Evolutionary conservation across 2,113 vertebrate genomes (phyloP), one percentile per base, ranked within the genome.

Genomic region (Neolamprologus cancellatus): DNA sequence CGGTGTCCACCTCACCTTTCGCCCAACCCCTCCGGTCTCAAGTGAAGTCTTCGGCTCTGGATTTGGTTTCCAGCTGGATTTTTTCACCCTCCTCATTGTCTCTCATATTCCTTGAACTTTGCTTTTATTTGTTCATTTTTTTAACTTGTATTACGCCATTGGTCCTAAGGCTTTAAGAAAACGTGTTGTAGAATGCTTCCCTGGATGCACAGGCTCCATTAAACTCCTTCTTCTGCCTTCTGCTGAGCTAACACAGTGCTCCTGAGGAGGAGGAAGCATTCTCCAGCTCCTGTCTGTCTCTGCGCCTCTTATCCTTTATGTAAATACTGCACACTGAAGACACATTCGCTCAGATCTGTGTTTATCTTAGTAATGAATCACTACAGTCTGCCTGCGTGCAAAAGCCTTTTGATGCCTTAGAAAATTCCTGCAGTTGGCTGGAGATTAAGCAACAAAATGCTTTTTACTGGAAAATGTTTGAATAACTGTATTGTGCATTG

Each of bases 321-420:
- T 94, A 93, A 94, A 93, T 93, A 90, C 82, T 76, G 17, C 76
- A 84, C 74, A 84, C 92, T 91, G 82, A 84, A 88, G 88, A 87
- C 82, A 84, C 91, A 87, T 84, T 93, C 28, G 32, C 32, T 82
- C 52, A 69, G 83, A 91, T 91, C 88, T 66, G 66, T 91, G 89
- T 94, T 94, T 93, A 90, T 90, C 80, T 86, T 57, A 25, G 88
- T 84, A 84, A 90, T 91, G 85, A 93, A 92, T 94, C 91, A 83
- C 79, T 46, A 25, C 36, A 57, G 84, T 84, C 78, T 91, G 84
- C 81, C 84, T 82, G 46, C 25, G 36, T 59, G 86, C 87, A 79
- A 89, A 85, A 89, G 69, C 88, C 78, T 87, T 89, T 92, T 87
- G 79, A 92, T 88, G 88, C 61, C 50, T 41, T 82, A 89, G 61